Evolutionary conservation across 37 sponge, comb jelly and placozoan species (phyloP), one percentile per base, ranked within the genome.

Genomic region (Petrosia ficiformis): DNA sequence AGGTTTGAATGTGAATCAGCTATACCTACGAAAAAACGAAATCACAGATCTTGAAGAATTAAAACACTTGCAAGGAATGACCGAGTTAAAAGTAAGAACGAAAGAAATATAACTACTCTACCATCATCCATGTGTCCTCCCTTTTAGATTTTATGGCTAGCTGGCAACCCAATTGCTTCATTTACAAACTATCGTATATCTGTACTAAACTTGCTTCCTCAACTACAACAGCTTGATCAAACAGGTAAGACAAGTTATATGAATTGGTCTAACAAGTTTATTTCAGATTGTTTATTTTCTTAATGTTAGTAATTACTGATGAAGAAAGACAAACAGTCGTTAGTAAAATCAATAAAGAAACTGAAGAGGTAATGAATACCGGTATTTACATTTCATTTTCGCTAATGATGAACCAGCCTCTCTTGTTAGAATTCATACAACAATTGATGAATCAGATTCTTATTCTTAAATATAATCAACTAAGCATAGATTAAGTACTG

Each of bases 291-390:
- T 14, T 14, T 19, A 19, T 48, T 8, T 48, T 48, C 8, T 48
- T 48, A 48, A 19, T 48, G 54, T 48, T 61, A 61, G 63, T n/a
- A 6, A 22, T 61, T n/a, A 61, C 63, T 61, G 63, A 11, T 8
- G 63, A n/a, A 61, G 63, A 61, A n/a, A 61, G 63, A 61, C 5
- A 48, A 48, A n/a, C n/a, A n/a, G n/a, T n/a, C n/a, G n/a, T n/a
- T n/a, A n/a, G n/a, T n/a, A n/a, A n/a, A n/a, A n/a, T n/a, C n/a
- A n/a, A n/a, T n/a, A n/a, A n/a, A n/a, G n/a, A n/a, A n/a, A n/a
- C n/a, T n/a, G n/a, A n/a, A n/a, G n/a, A n/a, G n/a, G n/a, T n/a
- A n/a, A n/a, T n/a, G n/a, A n/a, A n/a, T n/a, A n/a, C n/a, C n/a
- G n/a, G n/a, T n/a, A n/a, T n/a, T n/a, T n/a, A n/a, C n/a, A n/a